Base-by-base conservation (phyloP, 2,797 vertebrate genomes). In the Pseudochirops cupreus region DNA sequence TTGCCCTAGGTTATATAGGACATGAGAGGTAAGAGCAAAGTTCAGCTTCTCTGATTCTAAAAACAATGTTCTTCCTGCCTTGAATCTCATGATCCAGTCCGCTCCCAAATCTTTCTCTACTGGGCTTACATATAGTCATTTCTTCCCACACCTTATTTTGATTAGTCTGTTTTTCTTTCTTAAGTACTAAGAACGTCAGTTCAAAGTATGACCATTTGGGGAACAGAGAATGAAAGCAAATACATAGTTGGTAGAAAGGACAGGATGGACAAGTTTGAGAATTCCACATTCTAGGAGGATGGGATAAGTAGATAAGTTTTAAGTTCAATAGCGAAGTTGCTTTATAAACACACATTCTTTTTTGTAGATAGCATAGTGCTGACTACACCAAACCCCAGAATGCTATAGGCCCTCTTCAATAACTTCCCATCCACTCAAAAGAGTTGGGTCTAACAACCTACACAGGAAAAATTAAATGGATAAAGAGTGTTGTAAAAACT, bases 201-300 rank as follows among this genome's bases (percentile, higher is more conserved):
- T 26, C 59, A 58, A 93, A 87, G 31, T 57, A 31, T 94, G 91
- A 94, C 5, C 6, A 95, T 56, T 93, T 95, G 33, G 90, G 82
- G 93, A 92, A 14, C 87, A n/a, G n/a, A 91, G 92, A 94, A 94
- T 90, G 39, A 24, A 90, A 95, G 90, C 74, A 82, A 82, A 46
- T 82, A 82, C 46, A 67, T 92, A 96, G 58, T 53, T 74, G 33
- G 1, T 29, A 4, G 82, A 94, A 57, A 52, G 39, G 14, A 6
- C 52, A 21, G 92, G 18, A 94, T 29, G 89, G 91, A 94, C 67
- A 96, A 57, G 1, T 46, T 56, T 74, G 29, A 6, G 95, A 96
- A 93, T 94, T 95, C 11, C 24, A 92, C n/a, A 29, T n/a, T 24
- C 74, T 82, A 10, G 0, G 26, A 82, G 21, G 21, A 82, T 82